Evolutionary conservation across 2,888 invertebrate genomes (phyloP), one percentile per base, ranked within the genome.

Genomic region (Papilio protenor): DNA sequence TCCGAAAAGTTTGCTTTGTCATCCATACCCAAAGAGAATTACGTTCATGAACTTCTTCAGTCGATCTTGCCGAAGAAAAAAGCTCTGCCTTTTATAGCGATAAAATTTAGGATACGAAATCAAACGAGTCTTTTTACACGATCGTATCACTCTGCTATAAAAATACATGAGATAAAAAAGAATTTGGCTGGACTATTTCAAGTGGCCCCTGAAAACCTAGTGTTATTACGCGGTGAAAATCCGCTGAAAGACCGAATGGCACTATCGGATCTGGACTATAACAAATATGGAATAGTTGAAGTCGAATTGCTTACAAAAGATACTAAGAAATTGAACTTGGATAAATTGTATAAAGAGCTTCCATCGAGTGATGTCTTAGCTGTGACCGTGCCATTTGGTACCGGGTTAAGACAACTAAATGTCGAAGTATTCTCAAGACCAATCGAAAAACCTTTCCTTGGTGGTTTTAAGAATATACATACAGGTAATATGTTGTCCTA

Each of bases 401-500:
- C 82, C 74, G 89, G 88, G 3, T 57, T 89, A 3, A 94, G 92
- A 81, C 90, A 92, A 83, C 86, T 95, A 12, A 95, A 94, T 82
- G 95, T 95, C 18, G 95, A 95, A 88, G 89, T 95, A 85, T 94
- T 94, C 82, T 90, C 88, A 12, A 88, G 91, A 40, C 88, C 88
- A 0, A 96, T 97, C 57, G 87, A 94, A 61, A 98, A 98, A 87
- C 97, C 98, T 0, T 97, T 96, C 91, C 90, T 97, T 82, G 98
- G 98, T 74, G 98, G 98, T 52, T 98, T 97, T 90, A 95, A 95
- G 79, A 96, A 98, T 89, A 95, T 95, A 82, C 87, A 95, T 75
- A 97, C 96, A 77, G 96, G 96, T 94, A 73, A 66, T 69, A 47
- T 45, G 57, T 23, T 49, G 16, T 49, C 52, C 18, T 52, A 52